Evolutionary conservation across 2,797 vertebrate genomes (phyloP).

Genomic region (Astyanax mexicanus): DNA sequence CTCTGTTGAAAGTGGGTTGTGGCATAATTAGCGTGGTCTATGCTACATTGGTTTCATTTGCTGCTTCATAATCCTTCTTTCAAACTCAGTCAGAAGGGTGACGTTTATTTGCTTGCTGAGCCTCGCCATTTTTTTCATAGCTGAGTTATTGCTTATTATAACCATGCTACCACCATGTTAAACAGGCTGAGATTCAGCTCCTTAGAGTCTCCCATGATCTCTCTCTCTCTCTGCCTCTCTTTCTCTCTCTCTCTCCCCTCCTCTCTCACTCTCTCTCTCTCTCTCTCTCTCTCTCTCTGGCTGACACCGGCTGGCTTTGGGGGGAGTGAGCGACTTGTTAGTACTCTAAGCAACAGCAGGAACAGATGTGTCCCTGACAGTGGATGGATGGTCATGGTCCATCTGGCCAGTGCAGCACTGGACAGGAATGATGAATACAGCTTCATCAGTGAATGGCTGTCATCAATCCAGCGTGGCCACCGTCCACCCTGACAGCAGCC

Average conservation of each 20-base stretch:
- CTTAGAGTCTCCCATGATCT: slow-evolving; percentile 6
- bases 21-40: slow-evolving; percentile 34
- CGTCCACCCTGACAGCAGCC: slow-evolving; percentile 93
- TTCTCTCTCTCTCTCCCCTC: background rate
- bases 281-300: slow-evolving; percentile 69
- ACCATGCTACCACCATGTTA: slow-evolving; percentile 14
- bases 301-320: slow-evolving; percentile 91
- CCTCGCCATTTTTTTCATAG: slow-evolving; percentile 18
- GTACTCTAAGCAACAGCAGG: slow-evolving; percentile 97
- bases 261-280: slow-evolving; percentile 5
- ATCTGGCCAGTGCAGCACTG: slow-evolving; percentile 99
- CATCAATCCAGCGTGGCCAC: slow-evolving; percentile 96
- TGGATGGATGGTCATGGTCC: slow-evolving; percentile 99
- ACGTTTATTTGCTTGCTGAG: slow-evolving; percentile 20
- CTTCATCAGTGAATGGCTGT: slow-evolving; percentile 99
- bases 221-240: slow-evolving; percentile 1
- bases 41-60: slow-evolving; percentile 30
- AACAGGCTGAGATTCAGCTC: slow-evolving; percentile 30
- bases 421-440: slow-evolving; percentile 99
- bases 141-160: slow-evolving; percentile 37
- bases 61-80: slow-evolving; percentile 17
- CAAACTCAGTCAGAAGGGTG: slow-evolving; percentile 23
- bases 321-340: slow-evolving; percentile 99
- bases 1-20: slow-evolving; percentile 39
- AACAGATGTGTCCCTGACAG: slow-evolving; percentile 99